These are phyloP conservation scores for Drosophila pseudoananassae DNA, from an alignment of 1,140 invertebrate genomes.

Conservation along the genomic window DNA sequence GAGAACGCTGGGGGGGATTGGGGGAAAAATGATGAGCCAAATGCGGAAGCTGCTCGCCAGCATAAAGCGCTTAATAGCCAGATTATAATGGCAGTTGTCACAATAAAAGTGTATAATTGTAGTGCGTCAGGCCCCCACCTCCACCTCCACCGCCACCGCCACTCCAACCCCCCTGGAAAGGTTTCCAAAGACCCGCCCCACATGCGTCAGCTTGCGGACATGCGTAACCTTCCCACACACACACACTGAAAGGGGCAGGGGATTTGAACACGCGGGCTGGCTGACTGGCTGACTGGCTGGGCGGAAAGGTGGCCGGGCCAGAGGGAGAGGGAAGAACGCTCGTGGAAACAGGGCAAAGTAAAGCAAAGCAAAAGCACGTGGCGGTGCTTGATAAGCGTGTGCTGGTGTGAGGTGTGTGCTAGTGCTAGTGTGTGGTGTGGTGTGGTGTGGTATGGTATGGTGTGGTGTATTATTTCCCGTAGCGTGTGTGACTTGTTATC, in stretches of 20 bases:
- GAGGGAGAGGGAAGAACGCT: conserved; percentile 2
- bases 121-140: conserved; percentile 25
- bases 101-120: conserved; percentile 53
- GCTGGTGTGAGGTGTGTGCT: no score
- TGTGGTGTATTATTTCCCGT: neutral
- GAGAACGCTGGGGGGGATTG: conserved; percentile 1
- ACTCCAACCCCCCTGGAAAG: neutral
- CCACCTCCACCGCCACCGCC: neutral
- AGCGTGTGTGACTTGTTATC: conserved; percentile 21
- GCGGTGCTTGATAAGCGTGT: conserved; percentile 35
- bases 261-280: neutral
- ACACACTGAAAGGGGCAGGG: neutral
- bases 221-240: conserved; percentile 44
- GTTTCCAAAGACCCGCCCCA: conserved; percentile 1
- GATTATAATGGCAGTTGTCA: conserved; percentile 18
- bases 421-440: no score
- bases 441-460: no score
- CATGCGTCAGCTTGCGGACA: conserved; percentile 35
- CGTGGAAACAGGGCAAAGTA: conserved; percentile 3
- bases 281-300: neutral
- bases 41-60: conserved; percentile 30
- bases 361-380: conserved; percentile 40
- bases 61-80: conserved; percentile 34
- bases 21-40: conserved; percentile 40
- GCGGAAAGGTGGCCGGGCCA: neutral